A percentile compares a stretch with the other conserved stretches of the same genome.
Evolutionary conservation across 2,113 vertebrate genomes (phyloP).

Genomic region (Asarcornis scutulata): DNA sequence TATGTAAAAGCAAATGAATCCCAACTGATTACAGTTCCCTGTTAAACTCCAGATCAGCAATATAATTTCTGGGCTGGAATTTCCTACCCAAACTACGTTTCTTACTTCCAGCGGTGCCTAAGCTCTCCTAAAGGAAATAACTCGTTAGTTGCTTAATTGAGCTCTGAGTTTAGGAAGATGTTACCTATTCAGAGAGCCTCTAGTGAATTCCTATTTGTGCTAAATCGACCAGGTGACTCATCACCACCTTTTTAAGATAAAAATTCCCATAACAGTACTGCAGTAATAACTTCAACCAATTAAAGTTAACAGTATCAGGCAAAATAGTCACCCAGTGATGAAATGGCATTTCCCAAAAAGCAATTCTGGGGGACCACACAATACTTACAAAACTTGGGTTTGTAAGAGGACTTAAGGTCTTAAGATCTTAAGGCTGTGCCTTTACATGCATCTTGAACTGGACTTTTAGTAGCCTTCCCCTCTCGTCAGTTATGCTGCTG

Average conservation of each 20-base stretch:
- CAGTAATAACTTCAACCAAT: not conserved
- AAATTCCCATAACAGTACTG: not conserved
- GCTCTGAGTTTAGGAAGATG: conserved; percentile 27
- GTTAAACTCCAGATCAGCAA: not conserved
- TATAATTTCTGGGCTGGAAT: not conserved
- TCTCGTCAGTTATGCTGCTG: not conserved
- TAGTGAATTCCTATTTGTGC: conserved; percentile 9
- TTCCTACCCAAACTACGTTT: not conserved
- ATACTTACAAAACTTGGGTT: not conserved
- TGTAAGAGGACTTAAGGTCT: not conserved
- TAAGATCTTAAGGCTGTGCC: not conserved
- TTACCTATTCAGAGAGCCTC: conserved; percentile 24
- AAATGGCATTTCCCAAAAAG: not conserved
- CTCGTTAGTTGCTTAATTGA: conserved; percentile 32
- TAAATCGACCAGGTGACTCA: conserved; percentile 47
- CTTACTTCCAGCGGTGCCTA: not conserved
- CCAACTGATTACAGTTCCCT: not conserved
- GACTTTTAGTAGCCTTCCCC: not conserved
- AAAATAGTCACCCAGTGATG: not conserved
- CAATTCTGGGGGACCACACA: not conserved
- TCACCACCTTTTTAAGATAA: conserved; percentile 8
- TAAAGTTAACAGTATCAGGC: not conserved
- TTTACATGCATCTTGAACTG: not conserved
- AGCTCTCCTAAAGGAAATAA: conserved; percentile 27
- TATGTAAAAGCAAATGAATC: not conserved